Evolutionary conservation across 1,140 invertebrate species (phyloP).

Genomic region (Drosophila ironensis): DNA sequence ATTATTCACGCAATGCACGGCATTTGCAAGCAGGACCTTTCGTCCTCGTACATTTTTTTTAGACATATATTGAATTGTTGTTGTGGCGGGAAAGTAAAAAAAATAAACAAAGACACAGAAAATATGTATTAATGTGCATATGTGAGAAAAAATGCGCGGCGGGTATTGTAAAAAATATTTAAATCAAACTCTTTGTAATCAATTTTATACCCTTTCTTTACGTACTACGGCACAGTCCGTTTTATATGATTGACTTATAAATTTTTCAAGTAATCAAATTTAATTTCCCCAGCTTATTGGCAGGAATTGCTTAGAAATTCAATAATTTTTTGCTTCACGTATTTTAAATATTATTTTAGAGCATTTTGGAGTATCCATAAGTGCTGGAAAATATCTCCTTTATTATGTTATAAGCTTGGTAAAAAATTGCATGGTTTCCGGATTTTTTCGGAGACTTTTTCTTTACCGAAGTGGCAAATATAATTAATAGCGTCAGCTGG

Average conservation of each 20-base stretch:
- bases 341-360: neutral
- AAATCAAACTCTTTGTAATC: slow-evolving; percentile 1
- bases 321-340: neutral
- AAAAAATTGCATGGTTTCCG: neutral
- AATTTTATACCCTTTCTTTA: slow-evolving; percentile 1
- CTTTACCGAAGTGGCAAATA: slow-evolving; percentile 28
- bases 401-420: slow-evolving; percentile 1
- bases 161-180: slow-evolving; percentile 4
- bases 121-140: neutral
- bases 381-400: neutral
- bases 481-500: slow-evolving; percentile 52
- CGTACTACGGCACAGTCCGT: neutral
- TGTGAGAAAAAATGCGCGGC: slow-evolving; percentile 1
- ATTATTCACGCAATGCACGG: slow-evolving; percentile 60
- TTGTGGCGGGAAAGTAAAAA: neutral
- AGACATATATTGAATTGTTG: slow-evolving; percentile 57
- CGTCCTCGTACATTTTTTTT: slow-evolving; percentile 25
- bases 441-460: slow-evolving; percentile 9
- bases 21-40: slow-evolving; percentile 30
- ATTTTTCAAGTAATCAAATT: no score
- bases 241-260: no score
- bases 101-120: slow-evolving; percentile 4
- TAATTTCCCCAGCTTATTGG: neutral
- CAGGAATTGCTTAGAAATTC: no score
- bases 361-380: neutral